Conservation (phyloP, 2,113 vertebrate genomes). For the Lagopus muta region DNA sequence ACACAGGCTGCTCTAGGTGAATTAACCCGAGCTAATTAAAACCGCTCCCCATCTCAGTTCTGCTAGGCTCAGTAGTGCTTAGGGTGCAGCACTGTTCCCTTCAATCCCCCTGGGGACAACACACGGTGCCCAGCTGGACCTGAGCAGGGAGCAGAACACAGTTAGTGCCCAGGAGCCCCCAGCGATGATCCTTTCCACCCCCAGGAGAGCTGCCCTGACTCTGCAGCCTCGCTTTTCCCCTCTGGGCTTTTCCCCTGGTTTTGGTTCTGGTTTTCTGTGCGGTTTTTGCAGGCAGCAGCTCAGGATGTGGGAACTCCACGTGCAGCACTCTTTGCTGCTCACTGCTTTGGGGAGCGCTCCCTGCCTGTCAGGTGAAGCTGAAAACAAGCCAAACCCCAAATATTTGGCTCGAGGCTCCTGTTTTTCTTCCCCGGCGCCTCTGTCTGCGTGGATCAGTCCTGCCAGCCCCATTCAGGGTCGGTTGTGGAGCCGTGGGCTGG, state of each 20-base stretch:
- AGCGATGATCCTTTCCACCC: neutral
- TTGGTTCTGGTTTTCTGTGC: neutral
- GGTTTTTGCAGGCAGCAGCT: neutral
- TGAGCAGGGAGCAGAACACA: neutral
- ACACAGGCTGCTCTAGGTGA: neutral
- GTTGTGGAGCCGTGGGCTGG: no score
- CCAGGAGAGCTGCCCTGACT: neutral
- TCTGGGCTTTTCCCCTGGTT: neutral
- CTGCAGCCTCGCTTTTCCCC: no score
- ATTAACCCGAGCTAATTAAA: neutral
- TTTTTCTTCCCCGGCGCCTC: no score
- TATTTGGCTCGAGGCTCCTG: neutral
- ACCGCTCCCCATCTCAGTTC: fast-evolving
- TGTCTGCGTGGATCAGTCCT: neutral
- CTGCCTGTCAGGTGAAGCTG: neutral
- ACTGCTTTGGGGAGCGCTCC: neutral
- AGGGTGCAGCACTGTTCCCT: neutral
- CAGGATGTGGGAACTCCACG: neutral
- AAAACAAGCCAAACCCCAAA: neutral
- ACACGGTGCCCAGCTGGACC: neutral
- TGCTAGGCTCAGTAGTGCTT: neutral
- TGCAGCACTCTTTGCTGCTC: neutral
- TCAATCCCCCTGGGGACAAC: neutral
- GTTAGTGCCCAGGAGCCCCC: neutral
- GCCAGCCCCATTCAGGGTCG: neutral